A percentile compares a stretch with the other conserved stretches of the same genome.
Conservation (phyloP, 2,113 vertebrate genomes). For the Vireo altiloquus region DNA sequence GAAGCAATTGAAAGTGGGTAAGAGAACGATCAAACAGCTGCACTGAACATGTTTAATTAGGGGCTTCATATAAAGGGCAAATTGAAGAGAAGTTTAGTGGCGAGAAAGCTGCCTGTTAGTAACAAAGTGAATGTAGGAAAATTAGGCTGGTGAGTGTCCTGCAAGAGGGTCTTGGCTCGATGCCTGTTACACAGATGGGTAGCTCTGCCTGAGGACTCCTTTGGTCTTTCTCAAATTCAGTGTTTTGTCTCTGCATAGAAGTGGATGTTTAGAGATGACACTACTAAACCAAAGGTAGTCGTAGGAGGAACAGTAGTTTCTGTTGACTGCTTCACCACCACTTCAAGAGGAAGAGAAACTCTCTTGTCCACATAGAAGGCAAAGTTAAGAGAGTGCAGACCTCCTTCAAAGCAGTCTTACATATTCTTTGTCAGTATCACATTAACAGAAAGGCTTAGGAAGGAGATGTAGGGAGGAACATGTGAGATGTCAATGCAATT, state of each 20-base stretch:
- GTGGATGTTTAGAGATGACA: background rate
- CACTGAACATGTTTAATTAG: background rate
- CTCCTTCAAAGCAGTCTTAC: background rate
- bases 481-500: accelerated
- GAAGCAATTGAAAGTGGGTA: background rate
- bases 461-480: background rate
- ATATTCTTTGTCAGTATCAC: background rate
- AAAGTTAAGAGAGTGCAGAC: background rate
- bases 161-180: accelerated
- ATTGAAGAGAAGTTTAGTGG: background rate
- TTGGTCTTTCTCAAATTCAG: background rate
- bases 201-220: background rate
- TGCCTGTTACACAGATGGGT: background rate
- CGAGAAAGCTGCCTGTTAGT: background rate
- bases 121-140: background rate
- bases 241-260: background rate
- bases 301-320: background rate
- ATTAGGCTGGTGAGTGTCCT: background rate
- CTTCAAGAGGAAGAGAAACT: background rate
- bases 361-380: background rate
- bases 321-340: background rate
- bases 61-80: background rate
- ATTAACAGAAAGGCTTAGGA: background rate
- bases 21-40: background rate
- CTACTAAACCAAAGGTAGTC: background rate